phyloP scores from a whole-genome alignment of 2,888 invertebrate species.

The Cryptophagus acutangulus region DNA sequence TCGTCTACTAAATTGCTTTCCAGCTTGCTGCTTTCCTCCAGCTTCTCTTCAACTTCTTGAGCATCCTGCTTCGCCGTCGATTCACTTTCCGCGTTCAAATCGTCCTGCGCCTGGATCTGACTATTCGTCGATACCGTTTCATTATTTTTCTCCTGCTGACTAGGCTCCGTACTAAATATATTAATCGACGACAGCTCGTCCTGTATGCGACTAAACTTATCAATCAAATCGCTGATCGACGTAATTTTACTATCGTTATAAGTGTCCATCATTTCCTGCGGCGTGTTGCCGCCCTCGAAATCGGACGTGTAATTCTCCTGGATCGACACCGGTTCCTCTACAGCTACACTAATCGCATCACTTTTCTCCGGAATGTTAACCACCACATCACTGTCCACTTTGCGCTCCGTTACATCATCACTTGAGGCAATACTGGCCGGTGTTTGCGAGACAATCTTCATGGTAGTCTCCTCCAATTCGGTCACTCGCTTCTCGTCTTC shows the following conservation, averaged over 20 bases:
- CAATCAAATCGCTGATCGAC: slow-evolving; percentile 34
- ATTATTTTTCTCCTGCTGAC: no score
- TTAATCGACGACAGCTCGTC: slow-evolving; percentile 32
- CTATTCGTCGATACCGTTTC: no score
- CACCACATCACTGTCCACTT: slow-evolving; percentile 47
- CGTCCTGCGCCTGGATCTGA: no score
- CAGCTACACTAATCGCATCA: slow-evolving; percentile 8
- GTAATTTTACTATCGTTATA: slow-evolving; percentile 30
- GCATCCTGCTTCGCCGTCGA: no score
- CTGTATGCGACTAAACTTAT: slow-evolving; percentile 35
- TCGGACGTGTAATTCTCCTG: slow-evolving; percentile 27
- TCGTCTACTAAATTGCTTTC: no score
- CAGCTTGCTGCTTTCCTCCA: slow-evolving; percentile 6
- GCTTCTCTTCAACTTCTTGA: slow-evolving; percentile 7
- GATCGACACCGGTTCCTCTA: slow-evolving; percentile 10
- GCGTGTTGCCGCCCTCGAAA: slow-evolving; percentile 33
- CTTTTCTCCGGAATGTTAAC: slow-evolving; percentile 12
- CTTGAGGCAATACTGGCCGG: slow-evolving; percentile 49
- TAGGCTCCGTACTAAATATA: no score
- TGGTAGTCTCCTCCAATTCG: slow-evolving; percentile 49
- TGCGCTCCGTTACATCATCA: slow-evolving; percentile 43
- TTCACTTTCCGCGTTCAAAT: no score
- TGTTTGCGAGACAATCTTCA: slow-evolving; percentile 40
- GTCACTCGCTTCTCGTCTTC: slow-evolving; percentile 52
- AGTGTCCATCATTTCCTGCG: slow-evolving; percentile 16